These are phyloP conservation scores for Merluccius polli DNA, from an alignment of 2,797 vertebrate species.

Conservation along the genomic window DNA sequence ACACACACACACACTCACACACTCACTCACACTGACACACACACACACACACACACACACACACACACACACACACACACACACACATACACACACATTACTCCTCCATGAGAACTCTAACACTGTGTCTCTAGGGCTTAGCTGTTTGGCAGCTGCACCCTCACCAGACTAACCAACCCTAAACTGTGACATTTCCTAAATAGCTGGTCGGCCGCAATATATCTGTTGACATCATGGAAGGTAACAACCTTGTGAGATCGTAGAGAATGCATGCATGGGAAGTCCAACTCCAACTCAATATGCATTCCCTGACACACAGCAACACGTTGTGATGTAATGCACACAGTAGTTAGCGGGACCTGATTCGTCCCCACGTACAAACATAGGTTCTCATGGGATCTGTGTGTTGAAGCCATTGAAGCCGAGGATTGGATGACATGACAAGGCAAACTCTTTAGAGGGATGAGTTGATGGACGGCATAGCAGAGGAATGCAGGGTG, in stretches of 20 bases:
- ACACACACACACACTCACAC: too few species aligned
- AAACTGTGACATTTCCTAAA: constrained; percentile 20
- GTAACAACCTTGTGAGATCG: background rate
- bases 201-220: constrained; percentile 12
- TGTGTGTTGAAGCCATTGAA: constrained; percentile 3
- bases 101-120: constrained; percentile 2
- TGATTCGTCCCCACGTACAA: background rate
- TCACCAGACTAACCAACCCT: constrained; percentile 6
- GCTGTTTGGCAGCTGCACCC: constrained; percentile 8
- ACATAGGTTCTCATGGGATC: background rate
- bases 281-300: too few species aligned
- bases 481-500: constrained; percentile 6
- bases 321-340: too few species aligned
- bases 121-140: constrained; percentile 1
- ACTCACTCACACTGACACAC: background rate
- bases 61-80: background rate
- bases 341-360: background rate
- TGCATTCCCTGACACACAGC: too few species aligned
- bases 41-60: background rate
- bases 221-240: background rate
- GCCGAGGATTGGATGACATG: constrained; percentile 6
- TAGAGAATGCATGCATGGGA: background rate
- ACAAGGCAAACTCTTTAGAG: constrained; percentile 15
- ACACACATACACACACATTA: background rate
- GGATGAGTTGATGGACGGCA: constrained; percentile 4